phyloP scores from a whole-genome alignment of 2,888 invertebrate species.

The Agrotis segetum region DNA sequence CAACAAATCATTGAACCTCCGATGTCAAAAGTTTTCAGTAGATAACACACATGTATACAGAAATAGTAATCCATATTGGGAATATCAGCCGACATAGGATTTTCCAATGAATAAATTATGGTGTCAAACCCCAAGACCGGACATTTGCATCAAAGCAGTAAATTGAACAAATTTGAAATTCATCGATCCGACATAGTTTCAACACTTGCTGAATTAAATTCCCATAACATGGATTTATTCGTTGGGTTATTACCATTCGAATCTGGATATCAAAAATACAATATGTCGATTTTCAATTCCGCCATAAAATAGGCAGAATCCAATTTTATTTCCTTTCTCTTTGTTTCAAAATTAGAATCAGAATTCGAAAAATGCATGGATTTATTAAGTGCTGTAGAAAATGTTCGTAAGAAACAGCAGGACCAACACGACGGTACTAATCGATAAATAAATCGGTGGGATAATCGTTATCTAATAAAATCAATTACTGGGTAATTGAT shows the following conservation, averaged over 20 bases:
- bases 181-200: conserved; percentile 72
- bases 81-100: conserved; percentile 64
- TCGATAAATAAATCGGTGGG: conserved; percentile 52
- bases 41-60: conserved; percentile 27
- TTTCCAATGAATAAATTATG: conserved; percentile 85
- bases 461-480: conserved; percentile 54
- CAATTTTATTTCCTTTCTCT: conserved; percentile 13
- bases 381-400: not conserved
- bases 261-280: conserved; percentile 59
- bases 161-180: conserved; percentile 84
- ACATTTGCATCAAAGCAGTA: conserved; percentile 77
- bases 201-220: conserved; percentile 66
- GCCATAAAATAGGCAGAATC: conserved; percentile 29
- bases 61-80: conserved; percentile 49
- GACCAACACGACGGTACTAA: conserved; percentile 17
- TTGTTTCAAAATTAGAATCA: conserved; percentile 18
- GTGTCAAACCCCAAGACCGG: conserved; percentile 57
- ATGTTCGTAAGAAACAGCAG: not conserved
- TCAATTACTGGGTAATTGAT: conserved; percentile 69
- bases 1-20: conserved; percentile 27
- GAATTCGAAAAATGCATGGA: conserved; percentile 25
- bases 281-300: conserved; percentile 34
- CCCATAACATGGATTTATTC: conserved; percentile 59
- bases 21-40: conserved; percentile 39
- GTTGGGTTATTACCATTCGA: conserved; percentile 52